phyloP scores from a whole-genome alignment of 2,888 invertebrate genomes.

The Sinodicranocentrus sp. region DNA sequence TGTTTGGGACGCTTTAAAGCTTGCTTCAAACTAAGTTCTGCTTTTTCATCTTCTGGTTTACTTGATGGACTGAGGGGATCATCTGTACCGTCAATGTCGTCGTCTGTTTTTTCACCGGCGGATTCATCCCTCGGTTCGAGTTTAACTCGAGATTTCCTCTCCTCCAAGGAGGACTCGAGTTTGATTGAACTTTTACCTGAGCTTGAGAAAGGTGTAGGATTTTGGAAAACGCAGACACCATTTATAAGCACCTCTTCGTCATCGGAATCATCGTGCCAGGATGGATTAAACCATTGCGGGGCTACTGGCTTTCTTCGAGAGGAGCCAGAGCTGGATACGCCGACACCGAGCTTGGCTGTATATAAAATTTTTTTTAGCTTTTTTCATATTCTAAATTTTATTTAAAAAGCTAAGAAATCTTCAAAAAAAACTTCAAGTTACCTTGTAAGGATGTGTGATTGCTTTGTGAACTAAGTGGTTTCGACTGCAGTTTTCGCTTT shows the following conservation, averaged over 20 bases:
- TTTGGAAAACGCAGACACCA: constrained; percentile 88
- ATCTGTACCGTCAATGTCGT: constrained; percentile 60
- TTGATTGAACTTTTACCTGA: constrained; percentile 84
- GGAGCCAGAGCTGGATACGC: constrained; percentile 79
- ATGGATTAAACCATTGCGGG: constrained; percentile 98
- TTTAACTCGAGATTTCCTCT: constrained; percentile 48
- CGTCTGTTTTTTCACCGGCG: constrained; percentile 57
- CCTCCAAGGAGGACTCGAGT: constrained; percentile 84
- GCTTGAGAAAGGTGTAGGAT: constrained; percentile 64
- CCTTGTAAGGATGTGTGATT: constrained; percentile 63
- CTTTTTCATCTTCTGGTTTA: constrained; percentile 58
- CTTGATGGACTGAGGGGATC: constrained; percentile 62
- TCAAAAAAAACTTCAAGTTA: constrained; percentile 23
- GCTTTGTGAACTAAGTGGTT: constrained; percentile 69
- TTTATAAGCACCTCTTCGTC: constrained; percentile 90
- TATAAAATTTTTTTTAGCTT: no score
- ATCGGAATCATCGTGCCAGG: constrained; percentile 86
- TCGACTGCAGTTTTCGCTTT: constrained; percentile 74
- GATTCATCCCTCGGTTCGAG: constrained; percentile 52
- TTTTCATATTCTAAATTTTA: no score
- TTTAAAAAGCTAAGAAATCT: not conserved
- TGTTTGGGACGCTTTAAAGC: constrained; percentile 55
- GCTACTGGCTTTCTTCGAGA: constrained; percentile 95
- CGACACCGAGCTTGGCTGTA: constrained; percentile 73
- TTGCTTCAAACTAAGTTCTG: constrained; percentile 52